Conservation (phyloP, 2,113 vertebrate genomes). For the Ploceus nigricollis region DNA sequence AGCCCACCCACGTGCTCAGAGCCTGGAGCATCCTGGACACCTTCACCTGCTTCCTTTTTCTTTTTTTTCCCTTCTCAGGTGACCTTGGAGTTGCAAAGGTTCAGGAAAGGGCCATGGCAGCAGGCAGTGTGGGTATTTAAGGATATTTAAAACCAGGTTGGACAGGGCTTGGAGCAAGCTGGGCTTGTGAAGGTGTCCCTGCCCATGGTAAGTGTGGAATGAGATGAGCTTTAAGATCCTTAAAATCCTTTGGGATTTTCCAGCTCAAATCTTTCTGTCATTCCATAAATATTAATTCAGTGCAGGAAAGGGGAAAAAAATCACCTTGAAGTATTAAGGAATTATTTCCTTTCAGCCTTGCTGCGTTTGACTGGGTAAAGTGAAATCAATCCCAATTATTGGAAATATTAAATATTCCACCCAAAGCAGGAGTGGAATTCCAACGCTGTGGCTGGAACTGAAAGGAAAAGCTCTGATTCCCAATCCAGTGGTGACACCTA, state of each 20-base stretch:
- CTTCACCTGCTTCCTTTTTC: not conserved
- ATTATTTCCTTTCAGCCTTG: not conserved
- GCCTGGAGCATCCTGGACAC: accelerated
- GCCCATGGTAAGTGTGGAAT: not conserved
- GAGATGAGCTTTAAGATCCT: not conserved
- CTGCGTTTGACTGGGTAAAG: not conserved
- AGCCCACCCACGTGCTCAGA: not conserved
- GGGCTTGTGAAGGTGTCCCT: not conserved
- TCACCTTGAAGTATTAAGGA: not conserved
- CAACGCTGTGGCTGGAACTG: accelerated
- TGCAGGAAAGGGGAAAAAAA: not conserved
- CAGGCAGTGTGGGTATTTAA: not conserved
- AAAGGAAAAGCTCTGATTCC: not conserved
- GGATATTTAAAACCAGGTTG: not conserved
- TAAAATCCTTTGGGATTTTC: not conserved
- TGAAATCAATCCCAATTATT: accelerated
- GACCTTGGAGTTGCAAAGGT: not conserved
- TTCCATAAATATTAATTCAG: not conserved
- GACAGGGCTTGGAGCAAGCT: not conserved
- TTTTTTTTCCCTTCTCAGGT: not conserved
- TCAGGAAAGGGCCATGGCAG: not conserved
- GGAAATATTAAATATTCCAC: not conserved
- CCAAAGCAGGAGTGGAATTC: not conserved
- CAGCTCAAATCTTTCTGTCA: not conserved
- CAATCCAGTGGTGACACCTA: constrained; percentile 15